Base-by-base conservation (phyloP, 64 coral and sea anemone species). In the Actinia tenebrosa region DNA sequence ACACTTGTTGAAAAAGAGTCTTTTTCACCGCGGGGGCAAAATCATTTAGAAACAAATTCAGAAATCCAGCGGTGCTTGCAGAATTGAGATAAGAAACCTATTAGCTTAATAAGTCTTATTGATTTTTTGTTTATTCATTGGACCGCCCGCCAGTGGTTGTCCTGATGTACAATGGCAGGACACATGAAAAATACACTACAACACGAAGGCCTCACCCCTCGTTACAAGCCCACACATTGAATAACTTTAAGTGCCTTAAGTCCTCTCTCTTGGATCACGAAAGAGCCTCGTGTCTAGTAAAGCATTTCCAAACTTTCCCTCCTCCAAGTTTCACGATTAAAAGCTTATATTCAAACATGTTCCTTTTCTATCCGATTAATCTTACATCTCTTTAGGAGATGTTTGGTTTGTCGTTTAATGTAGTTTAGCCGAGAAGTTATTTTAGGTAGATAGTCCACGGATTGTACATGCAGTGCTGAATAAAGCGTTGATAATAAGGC, bases 91-190 rank as follows among this genome's bases (percentile, higher is more conserved):
- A 53, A 81, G 79, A 44, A 50, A 22, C 20, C 50, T 81, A 81
- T 75, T 75, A 81, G 79, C 20, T 22, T 45, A 81, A 81, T 50
- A 53, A 81, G 4, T 45, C 45, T 81, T 44, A 3, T 43, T 45
- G 10, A 18, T 79, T 37, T 37, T 37, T 37, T 37, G 78, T 80
- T 80, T 80, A 80, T 17, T 15, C 14, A 22, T 17, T 53, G 27
- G 79, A 81, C 79, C 79, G 79, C 79, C 79, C 50, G 79, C 9
- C 18, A 44, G 77, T 79, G 20, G 45, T 53, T 81, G 79, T 53
- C 16, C 44, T 17, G 16, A 53, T 23, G 6, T 81, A 79, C 77
- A 79, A 79, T 44, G 45, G 79, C 11, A 22, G 45, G 20, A 81
- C 79, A 81, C 79, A 81, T 81, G 79, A 81, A 45, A 16, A 50